Percentiles rank a stretch among this genome's conserved stretches.
These are phyloP conservation scores for Ichneumoninae sp. DNA, from an alignment of 2,888 invertebrate genomes.

Conservation along the genomic window DNA sequence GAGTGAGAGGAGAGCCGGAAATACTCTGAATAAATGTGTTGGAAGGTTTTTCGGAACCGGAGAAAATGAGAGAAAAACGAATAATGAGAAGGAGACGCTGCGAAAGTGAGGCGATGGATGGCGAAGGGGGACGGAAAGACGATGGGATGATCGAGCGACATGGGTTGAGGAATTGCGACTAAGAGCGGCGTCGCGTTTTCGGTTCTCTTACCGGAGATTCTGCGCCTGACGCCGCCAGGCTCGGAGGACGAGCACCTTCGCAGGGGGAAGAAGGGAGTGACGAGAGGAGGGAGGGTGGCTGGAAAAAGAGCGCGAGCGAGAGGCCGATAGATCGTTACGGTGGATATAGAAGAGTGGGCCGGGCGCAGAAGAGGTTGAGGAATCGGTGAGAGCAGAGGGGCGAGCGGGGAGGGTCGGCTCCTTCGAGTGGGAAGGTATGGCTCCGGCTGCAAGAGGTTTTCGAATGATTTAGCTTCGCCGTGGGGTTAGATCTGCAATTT, in stretches of 20 bases:
- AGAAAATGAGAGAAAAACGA: conserved; percentile 35
- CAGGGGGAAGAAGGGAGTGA: conserved; percentile 26
- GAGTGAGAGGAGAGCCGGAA: conserved; percentile 53
- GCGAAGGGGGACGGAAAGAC: conserved; percentile 59
- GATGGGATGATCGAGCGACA: conserved; percentile 55
- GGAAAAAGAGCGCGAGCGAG: conserved; percentile 50
- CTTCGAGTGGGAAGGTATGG: conserved; percentile 58
- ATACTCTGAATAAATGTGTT: conserved; percentile 67
- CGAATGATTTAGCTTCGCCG: conserved; percentile 82
- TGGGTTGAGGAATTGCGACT: conserved; percentile 60
- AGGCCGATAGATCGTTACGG: conserved; percentile 58
- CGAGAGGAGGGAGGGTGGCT: conserved; percentile 30
- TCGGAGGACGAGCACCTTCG: conserved; percentile 45
- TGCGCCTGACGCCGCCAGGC: conserved; percentile 41
- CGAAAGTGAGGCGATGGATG: conserved; percentile 47
- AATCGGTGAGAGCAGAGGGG: conserved; percentile 51
- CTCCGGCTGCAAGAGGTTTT: conserved; percentile 71
- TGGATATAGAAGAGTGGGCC: conserved; percentile 55
- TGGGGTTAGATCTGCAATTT: conserved; percentile 83
- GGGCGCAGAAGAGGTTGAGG: conserved; percentile 53
- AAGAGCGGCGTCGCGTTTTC: conserved; percentile 55
- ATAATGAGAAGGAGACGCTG: conserved; percentile 26
- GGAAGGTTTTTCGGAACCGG: conserved; percentile 55
- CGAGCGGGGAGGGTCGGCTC: conserved; percentile 48
- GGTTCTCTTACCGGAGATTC: conserved; percentile 38